Base-by-base conservation (phyloP, 2,113 vertebrate species). In the Fregetta grallaria region DNA sequence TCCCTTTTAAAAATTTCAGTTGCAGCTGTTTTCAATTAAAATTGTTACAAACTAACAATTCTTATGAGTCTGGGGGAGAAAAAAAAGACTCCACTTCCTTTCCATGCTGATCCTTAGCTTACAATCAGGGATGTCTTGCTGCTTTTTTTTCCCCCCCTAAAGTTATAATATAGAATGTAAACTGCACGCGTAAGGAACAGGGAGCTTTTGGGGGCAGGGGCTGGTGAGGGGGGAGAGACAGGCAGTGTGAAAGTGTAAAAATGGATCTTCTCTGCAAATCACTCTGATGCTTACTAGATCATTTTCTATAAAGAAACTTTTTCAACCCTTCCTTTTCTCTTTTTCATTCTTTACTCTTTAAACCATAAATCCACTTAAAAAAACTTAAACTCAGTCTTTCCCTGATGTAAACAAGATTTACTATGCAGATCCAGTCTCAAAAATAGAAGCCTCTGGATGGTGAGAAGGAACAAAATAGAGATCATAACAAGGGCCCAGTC, bases 21-120 rank as follows among this genome's bases (percentile, higher is more conserved):
- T 96, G 88, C 96, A 97, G 96, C 96, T 98, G 98, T 95, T 98
- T 98, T 98, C 98, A 98, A 98, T 98, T 98, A 98, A 98, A 98
- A 98, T 97, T 96, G 96, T 97, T 98, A 90, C 96, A 98, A 98
- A 98, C 97, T 96, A 97, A 98, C 97, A 97, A 92, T 97, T 97
- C 84, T 82, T 97, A 96, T 76, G 97, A 97, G 96, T 90, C 94
- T 94, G 88, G 49, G 45, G 90, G 18, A 71, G 70, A 11, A 83
- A 79, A 89, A 75, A 86, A 96, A 94, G 7, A 38, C 38, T 38
- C n/a, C n/a, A 88, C 90, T 98, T 92, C 90, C 94, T 97, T 95
- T 96, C 93, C 88, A 67, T 86, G 82, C 55, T 88, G 96, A 97
- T 97, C 91, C 92, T 97, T 96, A 95, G 75, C 76, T 95, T 94